phyloP scores from a whole-genome alignment of 1,140 invertebrate species.

The Papilio aristodemus region DNA sequence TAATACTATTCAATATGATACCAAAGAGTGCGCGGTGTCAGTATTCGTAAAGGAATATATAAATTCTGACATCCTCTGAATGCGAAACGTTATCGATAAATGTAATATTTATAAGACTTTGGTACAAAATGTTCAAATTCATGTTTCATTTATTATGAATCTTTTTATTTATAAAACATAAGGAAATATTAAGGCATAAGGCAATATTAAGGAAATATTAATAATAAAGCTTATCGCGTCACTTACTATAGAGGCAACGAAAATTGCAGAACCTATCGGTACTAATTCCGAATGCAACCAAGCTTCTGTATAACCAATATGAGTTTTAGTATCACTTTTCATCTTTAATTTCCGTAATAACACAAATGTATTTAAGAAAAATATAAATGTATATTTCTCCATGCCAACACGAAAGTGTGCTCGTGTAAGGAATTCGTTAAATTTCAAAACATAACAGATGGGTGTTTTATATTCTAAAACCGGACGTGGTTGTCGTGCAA shows the following conservation, averaged over 20 bases:
- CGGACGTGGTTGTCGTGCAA: background rate
- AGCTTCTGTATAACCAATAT: no score
- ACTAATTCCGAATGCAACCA: no score
- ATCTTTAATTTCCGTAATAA: no score
- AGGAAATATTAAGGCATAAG: no score
- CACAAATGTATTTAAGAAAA: no score
- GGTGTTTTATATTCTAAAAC: conserved; percentile 8
- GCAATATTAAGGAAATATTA: no score
- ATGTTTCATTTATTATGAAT: no score
- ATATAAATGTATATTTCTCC: background rate
- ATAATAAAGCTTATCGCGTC: no score
- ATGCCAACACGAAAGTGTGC: background rate
- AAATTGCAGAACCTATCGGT: no score
- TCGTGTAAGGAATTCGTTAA: conserved; percentile 7
- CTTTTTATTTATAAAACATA: no score
- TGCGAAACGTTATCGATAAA: background rate
- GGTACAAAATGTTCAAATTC: background rate
- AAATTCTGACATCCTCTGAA: background rate
- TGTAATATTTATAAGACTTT: background rate
- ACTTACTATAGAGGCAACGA: no score
- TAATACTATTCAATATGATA: conserved; percentile 10
- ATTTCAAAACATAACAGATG: conserved; percentile 9
- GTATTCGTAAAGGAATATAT: conserved; percentile 19
- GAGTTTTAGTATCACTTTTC: no score
- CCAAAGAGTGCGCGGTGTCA: background rate